Base-by-base conservation (phyloP, 2,888 invertebrate species). In the Dexiosoma caninum region DNA sequence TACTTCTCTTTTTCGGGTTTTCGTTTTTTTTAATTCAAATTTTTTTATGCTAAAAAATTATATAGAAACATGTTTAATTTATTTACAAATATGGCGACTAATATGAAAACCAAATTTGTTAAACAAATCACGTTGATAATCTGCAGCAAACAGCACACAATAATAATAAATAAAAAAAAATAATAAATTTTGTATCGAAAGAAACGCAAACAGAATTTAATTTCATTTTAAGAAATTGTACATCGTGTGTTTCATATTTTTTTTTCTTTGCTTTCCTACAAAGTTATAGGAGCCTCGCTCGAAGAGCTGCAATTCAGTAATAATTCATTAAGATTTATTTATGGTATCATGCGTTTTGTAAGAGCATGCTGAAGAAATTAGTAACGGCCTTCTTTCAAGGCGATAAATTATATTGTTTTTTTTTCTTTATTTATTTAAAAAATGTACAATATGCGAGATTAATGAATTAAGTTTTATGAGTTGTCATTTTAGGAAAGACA, bases 271-370 rank as follows among this genome's bases (percentile, higher is more conserved):
- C n/a, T 49, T 40, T 9, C 6, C 14, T 35, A 30, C 59, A 35
- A 64, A 19, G 27, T 35, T 49, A 14, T 16, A 35, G n/a, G 42
- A 59, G 19, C 3, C 46, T 19, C 9, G n/a, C 30, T 42, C 23
- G 8, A 35, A 30, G 37, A 37, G 37, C 40, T 49, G 2, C 16
- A 60, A 19, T 30, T 55, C 27, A 49, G 49, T 49, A 19, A 46
- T 74, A 74, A 30, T 66, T 40, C 74, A 74, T 49, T 66, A 57
- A 74, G 32, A 40, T 55, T 74, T 66, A 64, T 72, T 72, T 62
- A 72, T 53, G 62, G 44, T 35, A 32, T 53, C 35, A 44, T 72
- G 53, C 53, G 35, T 53, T 21, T 51, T 44, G 53, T 14, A 66
- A 35, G 37, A 32, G 19, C 35, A 16, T 57, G 27, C 44, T 37